Evolutionary conservation across 1,140 invertebrate genomes (phyloP).

Genomic region (Marisa cornuarietis): DNA sequence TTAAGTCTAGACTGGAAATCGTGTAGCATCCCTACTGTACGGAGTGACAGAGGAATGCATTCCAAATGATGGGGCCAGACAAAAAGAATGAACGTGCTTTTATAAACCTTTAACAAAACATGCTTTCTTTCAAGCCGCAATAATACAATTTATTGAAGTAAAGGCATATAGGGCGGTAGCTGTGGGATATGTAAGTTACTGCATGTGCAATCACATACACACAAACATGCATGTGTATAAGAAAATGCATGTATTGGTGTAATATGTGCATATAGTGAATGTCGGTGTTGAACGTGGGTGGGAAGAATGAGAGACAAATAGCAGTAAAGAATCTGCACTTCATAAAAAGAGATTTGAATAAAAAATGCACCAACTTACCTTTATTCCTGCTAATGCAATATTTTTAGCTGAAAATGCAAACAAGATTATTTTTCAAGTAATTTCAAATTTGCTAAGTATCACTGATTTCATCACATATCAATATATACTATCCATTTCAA

Average conservation of each 20-base stretch:
- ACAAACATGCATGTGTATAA: too few species aligned
- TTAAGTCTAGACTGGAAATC: too few species aligned
- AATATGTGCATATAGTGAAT: not conserved
- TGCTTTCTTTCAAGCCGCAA: not conserved
- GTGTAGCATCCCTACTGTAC: too few species aligned
- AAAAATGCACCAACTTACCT: constrained; percentile 45
- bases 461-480: not conserved
- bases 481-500: too few species aligned
- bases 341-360: too few species aligned
- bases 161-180: not conserved
- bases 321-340: too few species aligned
- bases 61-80: not conserved
- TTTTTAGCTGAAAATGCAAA: constrained; percentile 63
- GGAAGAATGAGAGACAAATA: too few species aligned
- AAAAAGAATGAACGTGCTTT: not conserved
- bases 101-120: not conserved
- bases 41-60: too few species aligned
- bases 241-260: not conserved
- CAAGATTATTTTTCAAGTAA: not conserved
- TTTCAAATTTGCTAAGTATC: not conserved
- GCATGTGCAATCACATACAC: not conserved
- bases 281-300: not conserved
- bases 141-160: not conserved
- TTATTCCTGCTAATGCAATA: constrained; percentile 62
- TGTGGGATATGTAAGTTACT: not conserved